phyloP scores from a whole-genome alignment of 2,797 vertebrate species.

The Arvicola amphibius region DNA sequence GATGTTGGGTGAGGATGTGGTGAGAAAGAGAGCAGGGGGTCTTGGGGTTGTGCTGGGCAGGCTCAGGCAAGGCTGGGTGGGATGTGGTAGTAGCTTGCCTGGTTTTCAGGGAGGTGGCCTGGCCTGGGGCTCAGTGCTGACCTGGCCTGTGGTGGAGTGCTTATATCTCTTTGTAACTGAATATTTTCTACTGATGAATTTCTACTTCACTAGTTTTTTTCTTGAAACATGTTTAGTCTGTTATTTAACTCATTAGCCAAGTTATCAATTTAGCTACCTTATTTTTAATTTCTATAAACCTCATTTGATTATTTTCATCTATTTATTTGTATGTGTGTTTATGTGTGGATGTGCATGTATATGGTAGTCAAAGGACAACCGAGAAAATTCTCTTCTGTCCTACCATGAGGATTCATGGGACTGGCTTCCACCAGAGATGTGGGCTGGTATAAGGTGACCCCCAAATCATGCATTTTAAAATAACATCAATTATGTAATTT shows the following conservation, averaged over 20 bases:
- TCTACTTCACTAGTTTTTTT: conserved; percentile 17
- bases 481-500: background rate
- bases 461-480: background rate
- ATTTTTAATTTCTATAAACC: conserved; percentile 17
- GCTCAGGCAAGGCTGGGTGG: background rate
- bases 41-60: background rate
- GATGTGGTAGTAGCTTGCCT: background rate
- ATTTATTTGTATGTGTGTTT: background rate
- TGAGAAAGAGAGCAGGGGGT: background rate
- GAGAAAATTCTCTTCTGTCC: background rate
- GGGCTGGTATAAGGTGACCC: background rate
- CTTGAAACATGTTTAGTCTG: background rate
- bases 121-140: background rate
- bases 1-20: background rate
- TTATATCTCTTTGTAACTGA: too few relatives aligned
- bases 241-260: background rate
- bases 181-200: too few relatives aligned
- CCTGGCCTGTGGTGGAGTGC: background rate
- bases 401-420: background rate
- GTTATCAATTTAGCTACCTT: background rate
- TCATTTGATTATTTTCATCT: background rate
- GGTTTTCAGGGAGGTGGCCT: background rate
- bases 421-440: background rate
- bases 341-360: background rate
- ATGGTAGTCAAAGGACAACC: background rate